These are phyloP conservation scores for Coptodon rendalli DNA, from an alignment of 2,113 vertebrate species.

Conservation along the genomic window DNA sequence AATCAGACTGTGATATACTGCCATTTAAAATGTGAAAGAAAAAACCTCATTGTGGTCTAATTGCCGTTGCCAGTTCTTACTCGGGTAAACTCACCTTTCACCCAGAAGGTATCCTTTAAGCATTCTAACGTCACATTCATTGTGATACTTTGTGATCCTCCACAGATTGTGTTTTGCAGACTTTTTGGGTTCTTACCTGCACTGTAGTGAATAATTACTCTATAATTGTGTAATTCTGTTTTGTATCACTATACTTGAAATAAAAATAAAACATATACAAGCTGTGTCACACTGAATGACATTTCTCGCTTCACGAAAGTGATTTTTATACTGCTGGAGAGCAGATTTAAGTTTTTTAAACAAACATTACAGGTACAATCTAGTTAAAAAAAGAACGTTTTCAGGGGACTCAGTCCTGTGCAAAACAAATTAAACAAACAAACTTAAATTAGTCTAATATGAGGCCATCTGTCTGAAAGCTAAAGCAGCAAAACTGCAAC, in stretches of 20 bases:
- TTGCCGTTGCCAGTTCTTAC: slow-evolving; percentile 10
- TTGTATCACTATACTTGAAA: neutral
- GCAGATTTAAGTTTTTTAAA: fast-evolving
- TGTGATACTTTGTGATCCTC: neutral
- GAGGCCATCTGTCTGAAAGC: neutral
- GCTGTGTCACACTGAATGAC: fast-evolving
- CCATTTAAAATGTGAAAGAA: slow-evolving; percentile 36
- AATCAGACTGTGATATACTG: slow-evolving; percentile 44
- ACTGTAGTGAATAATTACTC: fast-evolving
- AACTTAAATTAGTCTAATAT: neutral
- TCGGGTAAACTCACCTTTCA: neutral
- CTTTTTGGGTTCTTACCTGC: neutral
- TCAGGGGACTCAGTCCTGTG: neutral
- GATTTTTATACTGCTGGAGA: neutral
- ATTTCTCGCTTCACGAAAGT: neutral
- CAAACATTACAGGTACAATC: neutral
- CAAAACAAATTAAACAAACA: neutral
- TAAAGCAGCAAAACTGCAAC: neutral
- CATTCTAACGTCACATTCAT: neutral
- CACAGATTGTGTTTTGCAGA: neutral
- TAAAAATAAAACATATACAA: neutral
- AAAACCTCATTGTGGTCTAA: slow-evolving; percentile 10
- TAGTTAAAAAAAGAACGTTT: fast-evolving
- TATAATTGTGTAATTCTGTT: neutral
- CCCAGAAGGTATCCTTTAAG: neutral